Evolutionary conservation across 2,113 vertebrate genomes (phyloP).

Genomic region (Scolopax mira): DNA sequence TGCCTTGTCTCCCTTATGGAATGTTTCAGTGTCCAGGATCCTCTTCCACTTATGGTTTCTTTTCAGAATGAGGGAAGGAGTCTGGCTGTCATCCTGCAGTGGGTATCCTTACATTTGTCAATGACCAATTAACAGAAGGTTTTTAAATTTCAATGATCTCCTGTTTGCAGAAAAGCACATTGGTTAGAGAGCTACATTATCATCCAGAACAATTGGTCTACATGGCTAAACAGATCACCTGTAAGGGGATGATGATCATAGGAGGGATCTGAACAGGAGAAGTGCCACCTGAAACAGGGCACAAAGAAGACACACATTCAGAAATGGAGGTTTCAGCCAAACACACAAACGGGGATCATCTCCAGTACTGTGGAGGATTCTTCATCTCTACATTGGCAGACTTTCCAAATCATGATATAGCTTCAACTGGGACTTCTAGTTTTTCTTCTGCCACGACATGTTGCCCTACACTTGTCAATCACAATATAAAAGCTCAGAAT

Average conservation of each 20-base stretch:
- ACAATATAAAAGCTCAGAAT: neutral
- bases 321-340: neutral
- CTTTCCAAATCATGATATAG: neutral
- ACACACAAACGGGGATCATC: accelerated
- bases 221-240: neutral
- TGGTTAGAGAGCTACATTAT: neutral
- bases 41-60: accelerated
- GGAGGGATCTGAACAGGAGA: neutral
- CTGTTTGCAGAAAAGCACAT: neutral
- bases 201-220: neutral
- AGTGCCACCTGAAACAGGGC: neutral
- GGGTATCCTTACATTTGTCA: neutral
- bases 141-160: neutral
- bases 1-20: neutral
- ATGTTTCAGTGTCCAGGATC: neutral
- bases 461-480: neutral
- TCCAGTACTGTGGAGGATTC: neutral
- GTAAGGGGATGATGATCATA: neutral
- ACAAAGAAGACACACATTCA: neutral
- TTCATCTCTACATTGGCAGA: neutral
- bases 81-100: neutral
- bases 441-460: neutral
- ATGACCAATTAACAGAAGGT: neutral
- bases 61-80: neutral
- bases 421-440: neutral